Evolutionary conservation across 2,888 invertebrate species (phyloP).

Genomic region (Caenorhabditis panamensis): DNA sequence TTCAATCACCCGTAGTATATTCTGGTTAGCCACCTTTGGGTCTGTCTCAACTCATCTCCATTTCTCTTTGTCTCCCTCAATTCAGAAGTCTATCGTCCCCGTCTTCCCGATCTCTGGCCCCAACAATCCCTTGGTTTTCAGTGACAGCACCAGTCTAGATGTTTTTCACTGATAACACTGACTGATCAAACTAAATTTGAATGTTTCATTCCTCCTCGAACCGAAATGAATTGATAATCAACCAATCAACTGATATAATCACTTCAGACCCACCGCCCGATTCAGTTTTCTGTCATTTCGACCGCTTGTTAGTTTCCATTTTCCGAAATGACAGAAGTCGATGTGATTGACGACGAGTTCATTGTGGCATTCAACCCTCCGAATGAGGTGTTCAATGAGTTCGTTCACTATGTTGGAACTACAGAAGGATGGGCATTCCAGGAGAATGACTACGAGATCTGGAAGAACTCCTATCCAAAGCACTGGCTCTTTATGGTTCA

Average conservation of each 20-base stretch:
- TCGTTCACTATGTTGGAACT: conserved; percentile 2
- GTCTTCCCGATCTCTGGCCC: neutral
- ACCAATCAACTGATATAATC: neutral
- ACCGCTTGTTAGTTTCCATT: neutral
- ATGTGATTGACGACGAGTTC: conserved; percentile 21
- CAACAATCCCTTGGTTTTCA: neutral
- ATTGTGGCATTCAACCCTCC: conserved; percentile 16
- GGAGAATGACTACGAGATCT: conserved; percentile 27
- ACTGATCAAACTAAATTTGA: conserved; percentile 15
- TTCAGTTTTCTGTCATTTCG: neutral
- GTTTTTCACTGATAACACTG: conserved; percentile 21
- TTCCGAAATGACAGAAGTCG: conserved; percentile 16
- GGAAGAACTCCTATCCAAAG: conserved; percentile 16
- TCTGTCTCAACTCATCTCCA: conserved; percentile 1
- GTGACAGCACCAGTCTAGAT: neutral
- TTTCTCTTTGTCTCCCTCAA: neutral
- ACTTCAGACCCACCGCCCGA: no score
- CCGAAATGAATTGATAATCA: neutral
- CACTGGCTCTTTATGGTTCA: conserved; percentile 20
- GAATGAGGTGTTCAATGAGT: conserved; percentile 2
- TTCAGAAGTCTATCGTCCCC: conserved; percentile 4
- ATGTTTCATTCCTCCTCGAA: neutral
- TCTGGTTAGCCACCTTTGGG: conserved; percentile 46
- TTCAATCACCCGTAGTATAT: conserved; percentile 21
- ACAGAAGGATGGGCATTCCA: conserved; percentile 42